Percentiles rank a stretch among this genome's conserved stretches.
Evolutionary conservation across 1,140 invertebrate genomes (phyloP).

Genomic region (Pogonus chalceus): DNA sequence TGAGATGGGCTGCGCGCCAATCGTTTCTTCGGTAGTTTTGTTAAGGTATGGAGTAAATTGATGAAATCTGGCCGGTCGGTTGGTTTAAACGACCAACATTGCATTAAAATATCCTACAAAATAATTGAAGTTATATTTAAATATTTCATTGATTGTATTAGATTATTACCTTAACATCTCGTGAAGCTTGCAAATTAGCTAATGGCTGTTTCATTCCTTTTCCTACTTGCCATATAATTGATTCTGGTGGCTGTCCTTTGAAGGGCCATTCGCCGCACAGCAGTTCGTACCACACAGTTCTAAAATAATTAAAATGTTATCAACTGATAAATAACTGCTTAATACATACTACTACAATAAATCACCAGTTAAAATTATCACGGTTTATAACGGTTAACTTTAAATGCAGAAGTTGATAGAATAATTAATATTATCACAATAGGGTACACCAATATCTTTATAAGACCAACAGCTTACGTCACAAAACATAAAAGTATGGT

Average conservation of each 20-base stretch:
- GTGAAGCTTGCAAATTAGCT: slow-evolving; percentile 85
- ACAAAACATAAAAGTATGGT: too few species aligned
- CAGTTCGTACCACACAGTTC: slow-evolving; percentile 98
- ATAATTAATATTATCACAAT: too few species aligned
- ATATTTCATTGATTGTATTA: slow-evolving; percentile 1
- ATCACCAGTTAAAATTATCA: too few species aligned
- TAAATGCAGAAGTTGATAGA: too few species aligned
- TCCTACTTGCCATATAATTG: slow-evolving; percentile 96
- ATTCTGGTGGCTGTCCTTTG: slow-evolving; percentile 82
- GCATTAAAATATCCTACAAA: slow-evolving; percentile 85
- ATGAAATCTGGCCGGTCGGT: slow-evolving; percentile 84
- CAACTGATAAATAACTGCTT: too few species aligned
- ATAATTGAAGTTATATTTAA: slow-evolving; percentile 11
- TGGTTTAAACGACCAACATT: slow-evolving; percentile 85
- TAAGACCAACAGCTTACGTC: too few species aligned
- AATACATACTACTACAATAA: too few species aligned
- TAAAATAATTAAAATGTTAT: slow-evolving; percentile 38
- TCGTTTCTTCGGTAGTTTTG: slow-evolving; percentile 86
- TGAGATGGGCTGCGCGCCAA: slow-evolving; percentile 92
- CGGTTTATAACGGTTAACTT: too few species aligned
- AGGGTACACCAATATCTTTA: too few species aligned
- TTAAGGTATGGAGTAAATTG: slow-evolving; percentile 71
- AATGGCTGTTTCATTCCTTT: slow-evolving; percentile 93
- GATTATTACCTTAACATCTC: slow-evolving; percentile 83
- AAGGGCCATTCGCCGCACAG: slow-evolving; percentile 95